Percentiles rank a stretch among this genome's conserved stretches.
Conservation (phyloP, 2,888 invertebrate genomes). For the Ochropleura plecta region DNA sequence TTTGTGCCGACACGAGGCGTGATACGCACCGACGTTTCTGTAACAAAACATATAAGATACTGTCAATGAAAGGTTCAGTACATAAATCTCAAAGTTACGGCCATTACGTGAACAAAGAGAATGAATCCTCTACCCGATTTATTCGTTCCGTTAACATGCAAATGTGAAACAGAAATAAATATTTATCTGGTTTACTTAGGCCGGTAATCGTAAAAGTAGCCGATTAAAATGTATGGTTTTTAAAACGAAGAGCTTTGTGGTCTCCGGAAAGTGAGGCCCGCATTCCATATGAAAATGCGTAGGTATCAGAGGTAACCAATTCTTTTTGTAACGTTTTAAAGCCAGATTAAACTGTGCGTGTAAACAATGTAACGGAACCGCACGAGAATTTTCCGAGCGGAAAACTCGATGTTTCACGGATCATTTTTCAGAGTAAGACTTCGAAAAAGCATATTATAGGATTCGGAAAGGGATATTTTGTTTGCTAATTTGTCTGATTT, state of each 20-base stretch:
- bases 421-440: slow-evolving; percentile 54
- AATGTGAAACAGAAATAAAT: slow-evolving; percentile 65
- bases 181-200: slow-evolving; percentile 68
- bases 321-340: slow-evolving; percentile 64
- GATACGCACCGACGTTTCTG: slow-evolving; percentile 26
- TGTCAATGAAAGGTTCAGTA: slow-evolving; percentile 64
- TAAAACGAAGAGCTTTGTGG: slow-evolving; percentile 48
- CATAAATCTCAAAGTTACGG: slow-evolving; percentile 66
- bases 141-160: slow-evolving; percentile 58
- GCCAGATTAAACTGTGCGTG: slow-evolving; percentile 66
- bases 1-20: slow-evolving; percentile 22
- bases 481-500: slow-evolving; percentile 29
- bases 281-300: slow-evolving; percentile 58
- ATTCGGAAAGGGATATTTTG: slow-evolving; percentile 30
- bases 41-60: slow-evolving; percentile 59
- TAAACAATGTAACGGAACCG: slow-evolving; percentile 63
- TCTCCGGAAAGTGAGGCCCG: slow-evolving; percentile 47
- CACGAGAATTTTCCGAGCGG: slow-evolving; percentile 41
- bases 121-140: slow-evolving; percentile 66
- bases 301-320: slow-evolving; percentile 53
- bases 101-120: slow-evolving; percentile 68
- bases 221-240: slow-evolving; percentile 65
- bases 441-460: slow-evolving; percentile 43
- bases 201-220: slow-evolving; percentile 60
- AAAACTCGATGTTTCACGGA: slow-evolving; percentile 58